Evolutionary conservation across 2,113 vertebrate species (phyloP).

Genomic region (Anser cygnoides): DNA sequence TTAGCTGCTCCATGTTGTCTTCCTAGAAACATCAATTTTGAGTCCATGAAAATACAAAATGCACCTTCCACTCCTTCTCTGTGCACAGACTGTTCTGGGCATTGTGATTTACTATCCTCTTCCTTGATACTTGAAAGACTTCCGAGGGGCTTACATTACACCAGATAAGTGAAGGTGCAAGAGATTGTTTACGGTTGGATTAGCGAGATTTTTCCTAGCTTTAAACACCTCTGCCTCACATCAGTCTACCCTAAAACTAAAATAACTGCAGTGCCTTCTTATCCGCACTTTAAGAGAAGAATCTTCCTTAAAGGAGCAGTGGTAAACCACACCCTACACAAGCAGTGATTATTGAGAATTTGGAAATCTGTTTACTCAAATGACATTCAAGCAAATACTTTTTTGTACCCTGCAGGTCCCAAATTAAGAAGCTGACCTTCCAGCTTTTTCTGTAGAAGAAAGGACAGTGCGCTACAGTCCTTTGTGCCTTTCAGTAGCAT

Average conservation of each 20-base stretch:
- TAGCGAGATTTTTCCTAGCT: not conserved
- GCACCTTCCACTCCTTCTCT: not conserved
- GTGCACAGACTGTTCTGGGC: not conserved
- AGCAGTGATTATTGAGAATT: not conserved
- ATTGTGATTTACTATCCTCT: not conserved
- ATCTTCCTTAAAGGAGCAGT: not conserved
- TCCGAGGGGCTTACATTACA: not conserved
- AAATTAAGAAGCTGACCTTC: constrained; percentile 19
- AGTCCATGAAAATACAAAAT: not conserved
- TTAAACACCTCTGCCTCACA: not conserved
- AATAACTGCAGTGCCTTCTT: not conserved
- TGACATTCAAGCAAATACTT: not conserved
- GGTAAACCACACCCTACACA: not conserved
- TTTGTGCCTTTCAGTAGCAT: not conserved
- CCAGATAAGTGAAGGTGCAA: not conserved
- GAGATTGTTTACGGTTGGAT: not conserved
- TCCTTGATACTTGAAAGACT: not conserved
- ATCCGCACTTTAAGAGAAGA: not conserved
- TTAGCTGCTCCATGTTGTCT: not conserved
- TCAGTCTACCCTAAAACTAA: not conserved
- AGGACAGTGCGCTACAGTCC: not conserved
- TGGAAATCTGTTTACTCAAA: not conserved
- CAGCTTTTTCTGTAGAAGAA: constrained; percentile 23
- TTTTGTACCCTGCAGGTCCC: not conserved
- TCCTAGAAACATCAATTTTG: not conserved